phyloP scores from a whole-genome alignment of 2,797 vertebrate genomes.

The Rousettus madagascariensis region DNA sequence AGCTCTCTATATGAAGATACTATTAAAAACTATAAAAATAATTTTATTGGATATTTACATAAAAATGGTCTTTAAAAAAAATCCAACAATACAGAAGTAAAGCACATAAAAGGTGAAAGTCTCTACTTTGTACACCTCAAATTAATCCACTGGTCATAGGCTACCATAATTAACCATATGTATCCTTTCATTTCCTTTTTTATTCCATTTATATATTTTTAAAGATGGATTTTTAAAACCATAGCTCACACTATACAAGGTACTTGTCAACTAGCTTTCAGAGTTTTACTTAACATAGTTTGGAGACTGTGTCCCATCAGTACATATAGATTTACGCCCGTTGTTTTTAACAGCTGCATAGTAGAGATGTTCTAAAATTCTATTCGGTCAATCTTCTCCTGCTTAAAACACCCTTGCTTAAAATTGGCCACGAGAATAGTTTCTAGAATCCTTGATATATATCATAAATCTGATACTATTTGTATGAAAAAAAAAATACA shows the following conservation, averaged over 20 bases:
- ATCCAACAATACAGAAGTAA: background rate
- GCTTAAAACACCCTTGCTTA: background rate
- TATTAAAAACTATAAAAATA: background rate
- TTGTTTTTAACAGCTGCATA: background rate
- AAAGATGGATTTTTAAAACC: background rate
- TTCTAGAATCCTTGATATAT: background rate
- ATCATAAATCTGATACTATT: background rate
- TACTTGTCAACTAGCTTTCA: background rate
- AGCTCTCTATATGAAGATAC: background rate
- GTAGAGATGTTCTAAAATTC: background rate
- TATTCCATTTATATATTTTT: background rate
- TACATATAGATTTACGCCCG: background rate
- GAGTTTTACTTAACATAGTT: background rate
- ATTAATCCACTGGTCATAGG: background rate
- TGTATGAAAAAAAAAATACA: background rate
- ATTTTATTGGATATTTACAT: background rate
- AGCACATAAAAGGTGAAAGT: background rate
- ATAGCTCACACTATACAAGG: background rate
- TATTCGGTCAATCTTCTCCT: background rate
- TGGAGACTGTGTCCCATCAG: background rate
- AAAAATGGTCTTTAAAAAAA: background rate
- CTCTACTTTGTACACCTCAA: background rate
- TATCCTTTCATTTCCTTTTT: slow-evolving; percentile 20
- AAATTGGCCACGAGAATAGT: background rate
- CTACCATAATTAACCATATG: background rate